Evolutionary conservation across 1,140 invertebrate genomes (phyloP), one percentile per base, ranked within the genome.

Genomic region (Pseudomyrmex pallidus): DNA sequence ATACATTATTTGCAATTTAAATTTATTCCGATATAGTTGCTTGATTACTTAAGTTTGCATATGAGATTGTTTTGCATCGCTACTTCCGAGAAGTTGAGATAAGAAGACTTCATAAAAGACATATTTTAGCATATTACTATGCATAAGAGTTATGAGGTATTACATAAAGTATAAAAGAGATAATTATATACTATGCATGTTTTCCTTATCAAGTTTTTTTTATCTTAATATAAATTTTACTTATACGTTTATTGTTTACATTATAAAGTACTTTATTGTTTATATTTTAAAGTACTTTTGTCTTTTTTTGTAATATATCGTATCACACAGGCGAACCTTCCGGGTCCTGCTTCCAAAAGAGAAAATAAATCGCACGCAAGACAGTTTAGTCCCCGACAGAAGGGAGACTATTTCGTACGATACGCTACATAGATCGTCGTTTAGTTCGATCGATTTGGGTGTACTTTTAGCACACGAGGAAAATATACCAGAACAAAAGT

Each of bases 391-490:
- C 74, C 35, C 59, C 59, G 50, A 35, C 46, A 54, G 13, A 54
- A 61, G 9, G 20, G 46, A 56, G 35, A 63, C 56, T 52, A 52
- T 52, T 82, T 20, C 25, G 59, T 64, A 50, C 25, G 17, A 46
- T 12, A 35, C 50, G 35, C 76, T n/a, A 46, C 56, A 35, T 84
- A 67, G 57, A 63, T 82, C 64, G 73, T 74, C 46, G 35, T 35
- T 67, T 15, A 52, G 12, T 20, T 82, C 25, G 68, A 85, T 72
- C 66, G 77, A 82, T 15, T 20, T 62, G 77, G 61, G 66, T 12
- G 68, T 73, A 20, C 46, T 82, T 35, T 85, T 82, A 67, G 70
- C 56, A 54, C 63, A 54, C 67, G 61, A 85, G 54, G 61, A 61
- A 56, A 25, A 54, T 17, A 35, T 35, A 35, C 35, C 35, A 35